A percentile compares a stretch with the other conserved stretches of the same genome.
Conservation (phyloP, 1,140 invertebrate species). For the Eurytemora carolleeae region DNA sequence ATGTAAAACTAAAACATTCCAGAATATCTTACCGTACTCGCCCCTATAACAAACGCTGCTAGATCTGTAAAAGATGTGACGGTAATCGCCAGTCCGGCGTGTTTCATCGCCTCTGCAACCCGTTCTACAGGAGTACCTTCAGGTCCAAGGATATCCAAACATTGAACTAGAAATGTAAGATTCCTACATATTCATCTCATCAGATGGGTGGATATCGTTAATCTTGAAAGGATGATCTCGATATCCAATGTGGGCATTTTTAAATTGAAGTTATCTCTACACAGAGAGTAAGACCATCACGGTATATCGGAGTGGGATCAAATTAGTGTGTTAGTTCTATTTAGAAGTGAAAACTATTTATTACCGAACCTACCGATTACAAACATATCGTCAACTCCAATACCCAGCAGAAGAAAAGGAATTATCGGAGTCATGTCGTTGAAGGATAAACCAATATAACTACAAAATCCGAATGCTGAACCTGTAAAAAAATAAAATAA, state of each 20-base stretch:
- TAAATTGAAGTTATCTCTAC: too few species aligned
- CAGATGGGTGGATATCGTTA: too few species aligned
- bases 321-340: background rate
- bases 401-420: conserved; percentile 34
- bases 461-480: conserved; percentile 32
- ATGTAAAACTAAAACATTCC: conserved; percentile 1
- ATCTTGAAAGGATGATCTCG: too few species aligned
- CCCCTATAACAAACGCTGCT: conserved; percentile 41
- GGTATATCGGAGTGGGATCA: background rate
- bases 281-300: background rate
- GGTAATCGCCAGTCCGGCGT: conserved; percentile 40
- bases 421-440: conserved; percentile 35
- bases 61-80: conserved; percentile 42
- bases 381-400: conserved; percentile 32
- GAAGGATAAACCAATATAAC: conserved; percentile 30
- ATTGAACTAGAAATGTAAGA: too few species aligned
- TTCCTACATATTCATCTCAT: too few species aligned
- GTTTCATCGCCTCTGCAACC: conserved; percentile 28
- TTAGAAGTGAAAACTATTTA: background rate
- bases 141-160: too few species aligned
- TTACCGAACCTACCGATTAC: conserved; percentile 26
- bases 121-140: conserved; percentile 22
- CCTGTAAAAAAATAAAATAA: too few species aligned
- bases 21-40: conserved; percentile 27
- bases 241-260: too few species aligned